Conservation (phyloP, 2,113 vertebrate genomes). For the Caloenas nicobarica region DNA sequence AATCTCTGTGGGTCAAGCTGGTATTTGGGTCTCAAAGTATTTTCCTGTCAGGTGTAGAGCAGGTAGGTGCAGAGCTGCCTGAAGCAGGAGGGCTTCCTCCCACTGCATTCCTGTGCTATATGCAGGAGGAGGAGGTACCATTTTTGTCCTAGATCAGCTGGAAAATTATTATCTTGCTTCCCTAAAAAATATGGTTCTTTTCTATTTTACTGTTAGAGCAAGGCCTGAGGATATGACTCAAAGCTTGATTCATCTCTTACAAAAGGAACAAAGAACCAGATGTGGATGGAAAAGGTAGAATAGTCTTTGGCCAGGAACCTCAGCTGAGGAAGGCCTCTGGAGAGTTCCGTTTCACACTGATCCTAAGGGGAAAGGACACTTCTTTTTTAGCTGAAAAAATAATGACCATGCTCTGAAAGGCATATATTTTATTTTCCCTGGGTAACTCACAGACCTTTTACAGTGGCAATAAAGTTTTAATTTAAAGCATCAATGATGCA, state of each 20-base stretch:
- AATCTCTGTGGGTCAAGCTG: background rate
- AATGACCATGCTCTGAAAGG: background rate
- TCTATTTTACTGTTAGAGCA: background rate
- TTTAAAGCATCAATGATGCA: conserved; percentile 58
- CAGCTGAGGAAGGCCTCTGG: background rate
- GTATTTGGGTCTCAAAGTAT: background rate
- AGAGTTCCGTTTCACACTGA: background rate
- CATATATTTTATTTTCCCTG: conserved; percentile 36
- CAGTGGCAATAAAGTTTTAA: conserved; percentile 58
- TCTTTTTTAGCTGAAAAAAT: conserved; percentile 17
- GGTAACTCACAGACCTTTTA: conserved; percentile 22
- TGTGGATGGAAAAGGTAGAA: background rate
- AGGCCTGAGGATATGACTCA: background rate
- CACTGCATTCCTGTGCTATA: background rate
- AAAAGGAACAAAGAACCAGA: background rate
- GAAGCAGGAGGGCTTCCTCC: background rate
- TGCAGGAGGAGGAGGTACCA: background rate
- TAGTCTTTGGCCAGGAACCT: background rate
- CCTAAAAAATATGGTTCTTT: background rate
- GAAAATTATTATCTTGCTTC: background rate
- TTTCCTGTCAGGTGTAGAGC: background rate
- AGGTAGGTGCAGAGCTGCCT: background rate
- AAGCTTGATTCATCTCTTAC: background rate
- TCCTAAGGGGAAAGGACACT: conserved; percentile 5
- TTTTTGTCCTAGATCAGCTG: background rate